A percentile compares a stretch with the other conserved stretches of the same genome.
phyloP scores from a whole-genome alignment of 2,113 vertebrate species.

The Notothenia rossii region DNA sequence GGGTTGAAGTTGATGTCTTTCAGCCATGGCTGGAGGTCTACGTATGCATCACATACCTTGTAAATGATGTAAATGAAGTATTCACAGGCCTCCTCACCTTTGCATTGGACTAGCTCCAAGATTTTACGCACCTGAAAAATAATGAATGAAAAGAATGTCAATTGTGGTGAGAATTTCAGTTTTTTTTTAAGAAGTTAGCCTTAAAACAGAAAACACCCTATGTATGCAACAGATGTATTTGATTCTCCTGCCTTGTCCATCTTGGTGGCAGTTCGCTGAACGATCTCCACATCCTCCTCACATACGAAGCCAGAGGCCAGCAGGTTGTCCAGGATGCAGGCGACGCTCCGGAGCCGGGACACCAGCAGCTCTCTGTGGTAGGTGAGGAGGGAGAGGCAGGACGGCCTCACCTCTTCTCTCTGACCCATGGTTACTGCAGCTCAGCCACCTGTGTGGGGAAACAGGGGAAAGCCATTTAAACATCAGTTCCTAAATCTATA shows the following conservation, averaged over 20 bases:
- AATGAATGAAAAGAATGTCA: neutral
- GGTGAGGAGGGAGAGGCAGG: slow-evolving; percentile 78
- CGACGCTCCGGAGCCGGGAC: slow-evolving; percentile 86
- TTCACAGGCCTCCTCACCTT: slow-evolving; percentile 92
- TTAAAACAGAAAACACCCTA: too few relatives aligned
- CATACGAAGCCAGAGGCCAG: slow-evolving; percentile 88
- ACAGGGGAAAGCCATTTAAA: neutral
- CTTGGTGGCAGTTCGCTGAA: slow-evolving; percentile 86
- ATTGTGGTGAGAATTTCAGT: neutral
- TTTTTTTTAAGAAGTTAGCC: neutral
- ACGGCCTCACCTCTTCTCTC: slow-evolving; percentile 4
- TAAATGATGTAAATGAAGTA: slow-evolving; percentile 89
- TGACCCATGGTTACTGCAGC: slow-evolving; percentile 28
- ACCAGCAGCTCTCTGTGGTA: slow-evolving; percentile 89
- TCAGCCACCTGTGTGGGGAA: slow-evolving; percentile 39
- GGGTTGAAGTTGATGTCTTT: slow-evolving; percentile 86
- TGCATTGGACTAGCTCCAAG: slow-evolving; percentile 93
- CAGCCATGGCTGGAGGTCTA: slow-evolving; percentile 92
- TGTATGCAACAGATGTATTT: too few relatives aligned
- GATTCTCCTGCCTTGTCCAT: slow-evolving; percentile 87
- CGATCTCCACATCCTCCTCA: slow-evolving; percentile 90
- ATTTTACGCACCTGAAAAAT: slow-evolving; percentile 90
- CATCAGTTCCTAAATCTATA: neutral
- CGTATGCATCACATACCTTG: slow-evolving; percentile 89
- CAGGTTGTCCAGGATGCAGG: slow-evolving; percentile 94